Percentiles rank a stretch among this genome's conserved stretches.
phyloP scores from a whole-genome alignment of 2,113 vertebrate species.

The Oriolus oriolus region DNA sequence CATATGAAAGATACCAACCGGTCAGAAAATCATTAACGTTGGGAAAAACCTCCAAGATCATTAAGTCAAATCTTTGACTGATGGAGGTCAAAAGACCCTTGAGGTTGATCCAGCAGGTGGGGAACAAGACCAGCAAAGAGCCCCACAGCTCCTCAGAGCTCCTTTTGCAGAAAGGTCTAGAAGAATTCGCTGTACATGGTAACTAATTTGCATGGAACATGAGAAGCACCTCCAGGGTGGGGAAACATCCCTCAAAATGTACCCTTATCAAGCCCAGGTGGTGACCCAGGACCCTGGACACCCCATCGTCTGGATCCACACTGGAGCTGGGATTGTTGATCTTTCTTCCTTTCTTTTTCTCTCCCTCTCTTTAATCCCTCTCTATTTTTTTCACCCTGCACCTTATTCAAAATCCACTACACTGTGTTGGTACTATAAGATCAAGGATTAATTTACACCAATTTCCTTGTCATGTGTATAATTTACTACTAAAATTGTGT shows the following conservation, averaged over 20 bases:
- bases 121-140: neutral
- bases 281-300: neutral
- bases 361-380: neutral
- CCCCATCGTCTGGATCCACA: neutral
- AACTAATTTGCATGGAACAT: neutral
- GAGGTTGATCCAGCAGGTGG: neutral
- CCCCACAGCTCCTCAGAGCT: neutral
- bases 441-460: neutral
- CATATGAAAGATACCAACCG: neutral
- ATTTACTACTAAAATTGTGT: neutral
- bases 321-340: neutral
- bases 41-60: neutral
- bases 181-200: neutral
- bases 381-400: neutral
- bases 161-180: neutral
- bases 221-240: neutral
- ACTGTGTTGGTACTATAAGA: neutral
- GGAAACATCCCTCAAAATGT: neutral
- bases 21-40: neutral
- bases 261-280: accelerated
- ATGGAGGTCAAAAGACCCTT: neutral
- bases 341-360: neutral
- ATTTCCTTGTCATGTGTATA: neutral
- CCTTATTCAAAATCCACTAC: neutral
- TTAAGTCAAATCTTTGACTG: neutral